phyloP scores from a whole-genome alignment of 2,797 vertebrate species.

The Holocentrus rufus region DNA sequence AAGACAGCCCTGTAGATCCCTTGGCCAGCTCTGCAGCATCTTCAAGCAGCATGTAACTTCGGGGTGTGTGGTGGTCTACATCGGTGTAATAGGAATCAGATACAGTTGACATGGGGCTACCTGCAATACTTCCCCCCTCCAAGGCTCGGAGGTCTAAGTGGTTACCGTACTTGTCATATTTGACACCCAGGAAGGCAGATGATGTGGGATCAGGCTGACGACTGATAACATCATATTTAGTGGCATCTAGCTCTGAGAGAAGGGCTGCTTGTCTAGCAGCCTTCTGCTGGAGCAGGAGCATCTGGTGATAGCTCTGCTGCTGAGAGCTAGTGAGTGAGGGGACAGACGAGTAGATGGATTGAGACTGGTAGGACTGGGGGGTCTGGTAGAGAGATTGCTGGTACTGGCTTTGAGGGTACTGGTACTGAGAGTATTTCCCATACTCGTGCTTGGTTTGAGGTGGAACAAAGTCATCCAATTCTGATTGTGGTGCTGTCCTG shows the following conservation, averaged over 20 bases:
- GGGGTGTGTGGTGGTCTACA: slow-evolving; percentile 89
- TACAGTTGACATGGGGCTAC: slow-evolving; percentile 93
- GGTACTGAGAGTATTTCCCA: slow-evolving; percentile 93
- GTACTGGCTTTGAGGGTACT: slow-evolving; percentile 83
- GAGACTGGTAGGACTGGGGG: slow-evolving; percentile 95
- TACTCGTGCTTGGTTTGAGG: slow-evolving; percentile 95
- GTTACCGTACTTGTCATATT: slow-evolving; percentile 87
- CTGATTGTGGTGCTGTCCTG: slow-evolving; percentile 94
- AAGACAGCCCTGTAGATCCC: slow-evolving; percentile 87
- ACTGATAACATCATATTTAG: slow-evolving; percentile 94
- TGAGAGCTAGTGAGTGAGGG: slow-evolving; percentile 92
- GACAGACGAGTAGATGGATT: slow-evolving; percentile 94
- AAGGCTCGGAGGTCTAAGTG: slow-evolving; percentile 93
- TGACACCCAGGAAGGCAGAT: slow-evolving; percentile 87
- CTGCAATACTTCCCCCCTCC: slow-evolving; percentile 91
- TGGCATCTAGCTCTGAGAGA: slow-evolving; percentile 89
- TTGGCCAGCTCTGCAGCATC: slow-evolving; percentile 95
- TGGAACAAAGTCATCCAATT: slow-evolving; percentile 93
- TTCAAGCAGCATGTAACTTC: slow-evolving; percentile 95
- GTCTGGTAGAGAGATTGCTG: slow-evolving; percentile 90
- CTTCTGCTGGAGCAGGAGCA: slow-evolving; percentile 95
- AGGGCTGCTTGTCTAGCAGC: slow-evolving; percentile 91
- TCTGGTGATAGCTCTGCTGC: slow-evolving; percentile 90
- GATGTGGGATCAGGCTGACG: slow-evolving; percentile 91
- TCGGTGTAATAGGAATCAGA: slow-evolving; percentile 97